Conservation (phyloP, 2,888 invertebrate species). For the Drosophila stalkeri region DNA sequence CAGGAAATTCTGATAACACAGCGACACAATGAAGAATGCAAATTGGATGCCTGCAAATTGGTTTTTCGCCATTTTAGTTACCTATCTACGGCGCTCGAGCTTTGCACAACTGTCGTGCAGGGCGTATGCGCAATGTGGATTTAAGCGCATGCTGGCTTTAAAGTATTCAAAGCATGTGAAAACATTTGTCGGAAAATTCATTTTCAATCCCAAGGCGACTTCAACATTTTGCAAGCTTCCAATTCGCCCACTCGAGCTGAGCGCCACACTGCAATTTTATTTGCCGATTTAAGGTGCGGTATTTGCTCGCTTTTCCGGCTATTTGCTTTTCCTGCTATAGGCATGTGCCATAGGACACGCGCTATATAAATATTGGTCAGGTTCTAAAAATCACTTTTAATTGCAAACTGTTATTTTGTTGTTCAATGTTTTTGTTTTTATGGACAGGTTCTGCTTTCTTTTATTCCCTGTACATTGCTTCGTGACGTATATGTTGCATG, state of each 20-base stretch:
- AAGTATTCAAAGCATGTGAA: constrained; percentile 23
- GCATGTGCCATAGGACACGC: constrained; percentile 38
- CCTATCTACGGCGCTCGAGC: constrained; percentile 9
- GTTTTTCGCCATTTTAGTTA: constrained; percentile 40
- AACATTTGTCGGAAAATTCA: constrained; percentile 14
- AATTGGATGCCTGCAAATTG: constrained; percentile 58
- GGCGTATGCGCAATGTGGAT: constrained; percentile 59
- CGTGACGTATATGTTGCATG: no score
- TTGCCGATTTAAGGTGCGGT: constrained; percentile 47
- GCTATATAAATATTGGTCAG: constrained; percentile 63
- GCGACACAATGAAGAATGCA: constrained; percentile 54
- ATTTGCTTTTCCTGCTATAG: constrained; percentile 11
- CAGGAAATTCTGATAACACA: constrained; percentile 24
- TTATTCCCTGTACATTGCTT: neutral
- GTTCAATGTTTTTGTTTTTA: constrained; percentile 37
- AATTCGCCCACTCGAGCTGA: constrained; percentile 27
- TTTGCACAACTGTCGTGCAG: constrained; percentile 9
- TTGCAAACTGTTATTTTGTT: constrained; percentile 71
- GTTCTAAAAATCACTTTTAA: constrained; percentile 73
- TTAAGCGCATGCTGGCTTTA: constrained; percentile 30
- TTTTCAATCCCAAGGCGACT: constrained; percentile 44
- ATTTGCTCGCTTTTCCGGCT: neutral
- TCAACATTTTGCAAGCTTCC: constrained; percentile 49
- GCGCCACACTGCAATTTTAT: constrained; percentile 53
- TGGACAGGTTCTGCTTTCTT: neutral